These are phyloP conservation scores for Melipona bicolor DNA, from an alignment of 2,888 invertebrate genomes.

Conservation along the genomic window DNA sequence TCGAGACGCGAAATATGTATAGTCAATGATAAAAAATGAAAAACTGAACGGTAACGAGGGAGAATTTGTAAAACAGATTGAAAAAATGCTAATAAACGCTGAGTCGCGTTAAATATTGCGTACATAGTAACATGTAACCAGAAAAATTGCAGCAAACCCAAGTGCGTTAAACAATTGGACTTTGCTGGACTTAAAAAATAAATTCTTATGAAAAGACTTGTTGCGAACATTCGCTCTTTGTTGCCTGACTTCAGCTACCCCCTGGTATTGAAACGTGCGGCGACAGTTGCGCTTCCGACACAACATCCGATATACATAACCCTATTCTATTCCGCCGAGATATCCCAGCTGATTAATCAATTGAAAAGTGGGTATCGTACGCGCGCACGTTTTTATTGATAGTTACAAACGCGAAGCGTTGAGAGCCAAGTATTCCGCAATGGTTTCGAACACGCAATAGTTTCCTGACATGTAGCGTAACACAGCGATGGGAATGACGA, in stretches of 20 bases:
- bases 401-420: background rate
- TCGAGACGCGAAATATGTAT: too few relatives aligned
- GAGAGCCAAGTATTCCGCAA: too few relatives aligned
- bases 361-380: background rate
- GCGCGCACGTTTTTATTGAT: background rate
- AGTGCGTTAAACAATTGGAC: background rate
- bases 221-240: background rate
- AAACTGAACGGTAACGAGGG: too few relatives aligned
- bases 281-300: background rate
- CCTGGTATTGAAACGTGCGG: background rate
- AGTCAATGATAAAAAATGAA: too few relatives aligned
- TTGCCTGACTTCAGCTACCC: background rate
- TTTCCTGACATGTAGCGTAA: background rate
- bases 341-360: background rate
- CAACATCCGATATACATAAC: background rate
- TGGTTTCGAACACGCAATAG: background rate
- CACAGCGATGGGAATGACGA: slow-evolving; percentile 27
- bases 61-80: background rate
- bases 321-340: background rate
- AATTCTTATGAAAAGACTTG: background rate
- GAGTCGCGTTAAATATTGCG: background rate
- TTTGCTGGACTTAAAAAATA: background rate
- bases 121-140: background rate
- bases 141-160: background rate
- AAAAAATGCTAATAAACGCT: background rate